Percentiles rank a stretch among this genome's conserved stretches.
Evolutionary conservation across 2,113 vertebrate genomes (phyloP).

Genomic region (Tupaia tana): DNA sequence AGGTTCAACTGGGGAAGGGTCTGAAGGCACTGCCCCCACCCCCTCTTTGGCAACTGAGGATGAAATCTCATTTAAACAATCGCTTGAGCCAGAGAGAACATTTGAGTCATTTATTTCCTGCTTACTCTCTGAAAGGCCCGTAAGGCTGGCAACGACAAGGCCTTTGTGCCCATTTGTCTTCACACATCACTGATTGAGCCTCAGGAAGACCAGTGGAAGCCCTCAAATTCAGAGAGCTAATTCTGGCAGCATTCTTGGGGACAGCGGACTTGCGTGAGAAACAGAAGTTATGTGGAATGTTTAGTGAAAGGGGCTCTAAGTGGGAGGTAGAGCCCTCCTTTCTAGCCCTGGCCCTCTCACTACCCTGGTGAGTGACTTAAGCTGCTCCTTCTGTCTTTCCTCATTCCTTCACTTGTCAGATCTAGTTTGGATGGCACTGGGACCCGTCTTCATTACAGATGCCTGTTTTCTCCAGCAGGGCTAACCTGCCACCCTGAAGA

Average conservation of each 20-base stretch:
- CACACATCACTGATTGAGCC: not conserved
- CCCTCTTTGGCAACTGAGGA: not conserved
- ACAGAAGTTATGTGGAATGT: not conserved
- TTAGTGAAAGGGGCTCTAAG: not conserved
- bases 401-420: not conserved
- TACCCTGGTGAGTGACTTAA: too few relatives aligned
- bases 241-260: not conserved
- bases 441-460: rapidly evolving
- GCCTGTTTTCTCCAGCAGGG: not conserved
- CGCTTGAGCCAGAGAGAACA: slow-evolving; percentile 31
- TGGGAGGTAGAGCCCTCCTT: not conserved
- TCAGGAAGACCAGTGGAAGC: not conserved
- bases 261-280: not conserved
- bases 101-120: slow-evolving; percentile 26
- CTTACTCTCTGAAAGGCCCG: not conserved
- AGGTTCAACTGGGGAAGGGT: not conserved
- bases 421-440: rapidly evolving
- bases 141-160: not conserved
- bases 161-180: not conserved
- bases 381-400: not conserved
- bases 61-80: slow-evolving; percentile 41
- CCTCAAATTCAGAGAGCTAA: not conserved
- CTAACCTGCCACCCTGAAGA: not conserved
- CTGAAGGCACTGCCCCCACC: not conserved
- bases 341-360: not conserved